Evolutionary conservation across 2,113 vertebrate genomes (phyloP).

Genomic region (Cygnus buccinator): DNA sequence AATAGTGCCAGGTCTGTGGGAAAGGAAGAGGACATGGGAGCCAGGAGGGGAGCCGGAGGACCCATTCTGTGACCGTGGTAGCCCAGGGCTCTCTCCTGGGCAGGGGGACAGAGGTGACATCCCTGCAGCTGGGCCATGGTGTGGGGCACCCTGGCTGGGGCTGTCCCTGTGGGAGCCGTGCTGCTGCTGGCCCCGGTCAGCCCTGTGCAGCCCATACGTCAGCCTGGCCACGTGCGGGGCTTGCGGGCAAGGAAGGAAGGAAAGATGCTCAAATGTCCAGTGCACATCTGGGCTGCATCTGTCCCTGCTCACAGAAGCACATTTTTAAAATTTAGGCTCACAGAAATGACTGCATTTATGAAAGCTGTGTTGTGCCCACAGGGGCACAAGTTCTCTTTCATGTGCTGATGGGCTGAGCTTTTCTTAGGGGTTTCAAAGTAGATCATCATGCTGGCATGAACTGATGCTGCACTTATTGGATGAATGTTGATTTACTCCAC

Average conservation of each 20-base stretch:
- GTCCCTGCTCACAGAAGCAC: neutral
- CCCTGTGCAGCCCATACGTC: accelerated
- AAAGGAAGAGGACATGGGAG: neutral
- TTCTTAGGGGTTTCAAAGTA: neutral
- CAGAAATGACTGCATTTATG: neutral
- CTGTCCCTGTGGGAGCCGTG: neutral
- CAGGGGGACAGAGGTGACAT: neutral
- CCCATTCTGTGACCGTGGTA: accelerated
- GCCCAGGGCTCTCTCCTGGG: neutral
- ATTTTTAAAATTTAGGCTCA: neutral
- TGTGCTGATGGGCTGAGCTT: neutral
- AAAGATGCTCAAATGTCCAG: neutral
- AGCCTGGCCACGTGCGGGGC: accelerated
- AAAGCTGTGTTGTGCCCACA: neutral
- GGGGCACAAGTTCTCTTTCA: neutral
- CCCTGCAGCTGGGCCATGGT: neutral
- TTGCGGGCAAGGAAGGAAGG: neutral
- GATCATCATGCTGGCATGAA: neutral
- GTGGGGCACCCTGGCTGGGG: neutral
- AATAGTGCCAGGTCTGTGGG: no score
- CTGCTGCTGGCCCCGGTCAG: neutral
- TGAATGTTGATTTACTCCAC: neutral
- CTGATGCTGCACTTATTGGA: neutral
- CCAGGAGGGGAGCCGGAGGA: neutral
- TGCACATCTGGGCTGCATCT: conserved; percentile 22